These are phyloP conservation scores for Andrena trimmerana DNA, from an alignment of 2,888 invertebrate genomes.

Conservation along the genomic window DNA sequence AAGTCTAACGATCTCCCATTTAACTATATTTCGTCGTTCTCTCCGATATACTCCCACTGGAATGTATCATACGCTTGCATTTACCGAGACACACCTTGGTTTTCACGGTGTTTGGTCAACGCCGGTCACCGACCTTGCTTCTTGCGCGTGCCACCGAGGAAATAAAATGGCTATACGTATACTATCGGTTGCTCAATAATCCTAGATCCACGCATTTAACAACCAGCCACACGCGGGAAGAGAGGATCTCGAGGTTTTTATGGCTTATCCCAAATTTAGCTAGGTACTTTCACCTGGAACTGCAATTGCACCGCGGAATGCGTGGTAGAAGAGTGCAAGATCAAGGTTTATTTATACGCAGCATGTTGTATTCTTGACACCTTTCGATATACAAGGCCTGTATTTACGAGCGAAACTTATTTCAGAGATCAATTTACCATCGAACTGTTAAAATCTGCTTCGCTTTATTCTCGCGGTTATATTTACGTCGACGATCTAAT, in stretches of 20 bases:
- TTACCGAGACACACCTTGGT: slow-evolving; percentile 62
- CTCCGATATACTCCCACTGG: slow-evolving; percentile 40
- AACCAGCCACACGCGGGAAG: neutral
- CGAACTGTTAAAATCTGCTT: too few species aligned
- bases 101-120: slow-evolving; percentile 72
- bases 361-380: neutral
- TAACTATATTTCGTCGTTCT: slow-evolving; percentile 44
- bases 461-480: too few species aligned
- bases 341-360: neutral
- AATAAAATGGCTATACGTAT: slow-evolving; percentile 38
- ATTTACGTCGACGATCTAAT: too few species aligned
- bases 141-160: slow-evolving; percentile 43
- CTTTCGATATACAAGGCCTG: slow-evolving; percentile 8
- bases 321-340: neutral
- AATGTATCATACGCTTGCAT: slow-evolving; percentile 49
- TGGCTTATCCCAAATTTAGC: neutral
- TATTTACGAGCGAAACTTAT: neutral
- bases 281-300: neutral
- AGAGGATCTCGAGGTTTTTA: neutral
- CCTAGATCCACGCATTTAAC: neutral
- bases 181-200: slow-evolving; percentile 17
- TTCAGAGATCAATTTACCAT: neutral
- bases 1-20: neutral
- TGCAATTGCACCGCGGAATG: neutral
- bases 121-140: slow-evolving; percentile 75